Evolutionary conservation across 1,140 invertebrate genomes (phyloP), one percentile per base, ranked within the genome.

Genomic region (Acromyrmex charruanus): DNA sequence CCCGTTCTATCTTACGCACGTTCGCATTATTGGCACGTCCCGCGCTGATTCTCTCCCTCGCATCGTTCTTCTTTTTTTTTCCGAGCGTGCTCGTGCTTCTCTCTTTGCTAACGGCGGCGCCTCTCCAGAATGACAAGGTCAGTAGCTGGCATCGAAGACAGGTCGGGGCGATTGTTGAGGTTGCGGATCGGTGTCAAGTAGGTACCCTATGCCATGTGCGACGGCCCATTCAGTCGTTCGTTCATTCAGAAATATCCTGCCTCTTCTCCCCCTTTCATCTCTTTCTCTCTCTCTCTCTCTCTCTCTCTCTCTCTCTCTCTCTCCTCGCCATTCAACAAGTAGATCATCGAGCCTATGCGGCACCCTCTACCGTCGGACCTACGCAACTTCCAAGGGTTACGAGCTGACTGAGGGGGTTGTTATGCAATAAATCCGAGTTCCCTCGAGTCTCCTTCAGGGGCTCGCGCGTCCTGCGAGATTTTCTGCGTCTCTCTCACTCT

Each of bases 241-340:
- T 91, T 91, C 91, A 91, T 91, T 91, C 91, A 91, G 90, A 91
- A 91, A 91, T 91, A 91, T 91, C 91, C 91, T 91, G 86, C 77
- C 87, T 81, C 79, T 84, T 89, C 89, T 87, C 82, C 77, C 61
- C 58, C 69, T 58, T 71, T 16, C 71, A 35, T 65, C 72, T 31
- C 59, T 35, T 25, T 39, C 35, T 74, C 61, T 51, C 69, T 58
- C 63, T 16, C 71, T 44, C 39, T 44, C 87, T 58, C 77, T 55
- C 25, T 77, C 68, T 59, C 53, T 69, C 84, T 72, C 58, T 66
- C 75, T 72, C 79, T 58, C 87, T 65, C 85, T 88, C 84, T 85
- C 79, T 90, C 74, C 74, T 84, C 90, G 90, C 91, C 90, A 91
- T 91, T 91, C 91, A 91, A 91, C 91, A 91, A 91, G 91, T 91